Conservation (phyloP, 2,113 vertebrate species). For the Jacana jacana region DNA sequence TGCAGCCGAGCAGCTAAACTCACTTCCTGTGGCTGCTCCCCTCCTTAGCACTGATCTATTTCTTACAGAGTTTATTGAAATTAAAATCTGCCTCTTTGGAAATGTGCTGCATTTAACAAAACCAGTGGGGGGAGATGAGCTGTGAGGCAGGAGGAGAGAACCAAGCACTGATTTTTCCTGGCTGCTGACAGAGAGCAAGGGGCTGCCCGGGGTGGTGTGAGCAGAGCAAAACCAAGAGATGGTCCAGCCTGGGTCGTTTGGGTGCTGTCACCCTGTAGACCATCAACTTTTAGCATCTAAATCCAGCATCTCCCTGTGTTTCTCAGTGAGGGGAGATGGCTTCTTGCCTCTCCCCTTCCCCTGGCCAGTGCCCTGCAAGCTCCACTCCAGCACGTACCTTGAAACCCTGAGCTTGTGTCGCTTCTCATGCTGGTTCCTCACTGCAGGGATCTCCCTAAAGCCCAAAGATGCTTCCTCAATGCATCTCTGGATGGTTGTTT, state of each 20-base stretch:
- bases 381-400: neutral
- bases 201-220: neutral
- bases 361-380: neutral
- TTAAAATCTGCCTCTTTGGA: conserved; percentile 47
- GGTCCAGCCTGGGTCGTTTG: neutral
- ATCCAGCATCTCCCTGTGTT: neutral
- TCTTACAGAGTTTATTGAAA: conserved; percentile 53
- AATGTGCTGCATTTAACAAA: conserved; percentile 22
- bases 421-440: rapidly evolving
- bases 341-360: neutral
- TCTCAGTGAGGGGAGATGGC: neutral
- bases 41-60: conserved; percentile 54
- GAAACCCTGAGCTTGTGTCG: rapidly evolving
- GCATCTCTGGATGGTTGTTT: neutral
- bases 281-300: neutral
- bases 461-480: neutral
- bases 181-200: neutral
- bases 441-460: neutral
- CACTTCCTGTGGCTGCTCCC: conserved; percentile 54
- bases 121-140: conserved; percentile 6
- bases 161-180: neutral
- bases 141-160: neutral
- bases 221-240: neutral
- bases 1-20: conserved; percentile 51
- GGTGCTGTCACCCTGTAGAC: neutral